These are phyloP conservation scores for Dreissena rostriformis DNA, from an alignment of 1,140 invertebrate genomes.

Conservation along the genomic window DNA sequence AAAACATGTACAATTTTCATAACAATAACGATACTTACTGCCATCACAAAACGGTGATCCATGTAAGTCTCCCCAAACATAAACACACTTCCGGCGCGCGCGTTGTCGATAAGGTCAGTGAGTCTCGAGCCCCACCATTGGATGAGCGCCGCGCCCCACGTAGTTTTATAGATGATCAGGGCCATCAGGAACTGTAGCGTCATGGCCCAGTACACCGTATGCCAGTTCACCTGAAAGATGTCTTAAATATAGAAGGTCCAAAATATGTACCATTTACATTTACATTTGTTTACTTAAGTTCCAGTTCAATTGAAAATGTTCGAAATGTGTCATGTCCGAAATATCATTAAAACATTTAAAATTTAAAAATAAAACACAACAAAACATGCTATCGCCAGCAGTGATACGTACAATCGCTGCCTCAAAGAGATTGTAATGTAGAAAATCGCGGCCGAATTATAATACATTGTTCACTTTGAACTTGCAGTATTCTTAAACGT, in stretches of 20 bases:
- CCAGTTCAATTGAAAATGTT: not conserved
- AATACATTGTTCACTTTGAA: too few relatives aligned
- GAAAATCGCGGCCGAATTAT: too few relatives aligned
- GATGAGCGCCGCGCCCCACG: conserved; percentile 88
- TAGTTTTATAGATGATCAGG: conserved; percentile 92
- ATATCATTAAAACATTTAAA: not conserved
- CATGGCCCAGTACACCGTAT: conserved; percentile 85
- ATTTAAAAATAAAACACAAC: not conserved
- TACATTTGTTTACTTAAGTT: not conserved
- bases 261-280: not conserved
- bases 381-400: not conserved
- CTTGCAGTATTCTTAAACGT: too few relatives aligned
- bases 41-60: conserved; percentile 74
- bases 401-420: not conserved
- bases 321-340: not conserved
- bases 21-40: conserved; percentile 54
- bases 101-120: conserved; percentile 89
- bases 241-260: conserved; percentile 6
- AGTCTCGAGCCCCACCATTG: conserved; percentile 88
- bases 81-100: conserved; percentile 89
- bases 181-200: conserved; percentile 93
- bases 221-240: conserved; percentile 75
- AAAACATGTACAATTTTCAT: too few relatives aligned
- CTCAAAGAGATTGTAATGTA: too few relatives aligned
- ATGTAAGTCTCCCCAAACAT: conserved; percentile 88